phyloP scores from a whole-genome alignment of 2,797 vertebrate genomes.

The Acanthiza pusilla region DNA sequence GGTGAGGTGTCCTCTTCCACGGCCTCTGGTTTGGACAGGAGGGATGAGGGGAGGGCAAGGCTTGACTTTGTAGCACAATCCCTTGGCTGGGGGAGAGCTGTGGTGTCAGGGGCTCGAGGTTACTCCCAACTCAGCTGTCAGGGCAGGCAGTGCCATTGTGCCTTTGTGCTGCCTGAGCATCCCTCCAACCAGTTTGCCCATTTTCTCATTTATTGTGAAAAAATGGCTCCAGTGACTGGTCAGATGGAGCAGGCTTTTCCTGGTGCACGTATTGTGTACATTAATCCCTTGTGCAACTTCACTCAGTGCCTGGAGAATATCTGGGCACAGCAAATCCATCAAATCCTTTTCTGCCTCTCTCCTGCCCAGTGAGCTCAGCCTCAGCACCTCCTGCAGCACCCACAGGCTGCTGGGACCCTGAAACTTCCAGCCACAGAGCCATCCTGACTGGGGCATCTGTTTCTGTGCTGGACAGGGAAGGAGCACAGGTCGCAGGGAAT shows the following conservation, averaged over 20 bases:
- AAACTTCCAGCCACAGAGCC: neutral
- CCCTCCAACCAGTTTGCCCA: fast-evolving
- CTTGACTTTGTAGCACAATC: neutral
- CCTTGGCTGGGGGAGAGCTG: neutral
- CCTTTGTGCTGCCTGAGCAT: neutral
- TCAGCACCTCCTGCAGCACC: fast-evolving
- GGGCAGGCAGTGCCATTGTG: too few relatives aligned
- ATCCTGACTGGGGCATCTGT: neutral
- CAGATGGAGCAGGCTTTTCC: neutral
- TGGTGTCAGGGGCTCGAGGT: fast-evolving
- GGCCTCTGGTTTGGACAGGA: neutral
- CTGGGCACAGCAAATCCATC: neutral
- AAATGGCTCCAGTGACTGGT: fast-evolving
- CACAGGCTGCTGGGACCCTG: neutral
- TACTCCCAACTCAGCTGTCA: neutral
- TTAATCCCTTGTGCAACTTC: fast-evolving
- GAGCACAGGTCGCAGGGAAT: neutral
- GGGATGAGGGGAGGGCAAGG: neutral
- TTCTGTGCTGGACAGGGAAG: neutral
- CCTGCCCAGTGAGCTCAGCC: fast-evolving
- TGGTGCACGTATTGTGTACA: fast-evolving
- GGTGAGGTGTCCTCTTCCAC: neutral
- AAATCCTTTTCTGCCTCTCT: neutral
- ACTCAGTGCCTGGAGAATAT: fast-evolving
- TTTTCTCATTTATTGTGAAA: neutral